These are phyloP conservation scores for Protaetia brevitarsis DNA, from an alignment of 1,140 invertebrate genomes.

Conservation along the genomic window DNA sequence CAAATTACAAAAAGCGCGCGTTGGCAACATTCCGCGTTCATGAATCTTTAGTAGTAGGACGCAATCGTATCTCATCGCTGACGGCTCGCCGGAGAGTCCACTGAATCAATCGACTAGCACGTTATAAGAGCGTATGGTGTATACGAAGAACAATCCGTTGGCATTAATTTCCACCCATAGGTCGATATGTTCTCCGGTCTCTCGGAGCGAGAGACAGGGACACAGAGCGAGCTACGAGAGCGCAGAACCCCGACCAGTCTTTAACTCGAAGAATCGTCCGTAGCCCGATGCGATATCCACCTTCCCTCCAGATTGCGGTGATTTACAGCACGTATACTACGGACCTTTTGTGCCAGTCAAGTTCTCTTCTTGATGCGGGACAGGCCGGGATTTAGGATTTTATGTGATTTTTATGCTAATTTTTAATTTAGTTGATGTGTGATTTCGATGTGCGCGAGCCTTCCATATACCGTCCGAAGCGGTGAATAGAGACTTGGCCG, in stretches of 20 bases:
- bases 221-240: not conserved
- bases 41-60: conserved; percentile 27
- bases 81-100: conserved; percentile 21
- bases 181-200: conserved; percentile 12
- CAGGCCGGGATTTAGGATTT: conserved; percentile 34
- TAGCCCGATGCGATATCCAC: conserved; percentile 22
- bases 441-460: conserved; percentile 40
- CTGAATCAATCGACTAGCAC: conserved; percentile 24
- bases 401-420: conserved; percentile 36
- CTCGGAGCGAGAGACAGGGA: not conserved
- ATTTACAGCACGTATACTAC: conserved; percentile 33
- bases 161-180: conserved; percentile 10
- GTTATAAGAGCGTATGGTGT: conserved; percentile 20
- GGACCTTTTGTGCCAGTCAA: conserved; percentile 36
- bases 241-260: no score
- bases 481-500: conserved; percentile 20
- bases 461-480: no score
- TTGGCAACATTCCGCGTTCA: conserved; percentile 23
- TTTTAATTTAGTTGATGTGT: conserved; percentile 44
- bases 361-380: conserved; percentile 23
- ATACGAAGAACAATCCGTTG: not conserved
- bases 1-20: conserved; percentile 28
- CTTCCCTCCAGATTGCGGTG: conserved; percentile 29
- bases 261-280: conserved; percentile 8
- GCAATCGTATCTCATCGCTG: conserved; percentile 25